Conservation (phyloP, 2,888 invertebrate genomes). For the Apamea anceps region DNA sequence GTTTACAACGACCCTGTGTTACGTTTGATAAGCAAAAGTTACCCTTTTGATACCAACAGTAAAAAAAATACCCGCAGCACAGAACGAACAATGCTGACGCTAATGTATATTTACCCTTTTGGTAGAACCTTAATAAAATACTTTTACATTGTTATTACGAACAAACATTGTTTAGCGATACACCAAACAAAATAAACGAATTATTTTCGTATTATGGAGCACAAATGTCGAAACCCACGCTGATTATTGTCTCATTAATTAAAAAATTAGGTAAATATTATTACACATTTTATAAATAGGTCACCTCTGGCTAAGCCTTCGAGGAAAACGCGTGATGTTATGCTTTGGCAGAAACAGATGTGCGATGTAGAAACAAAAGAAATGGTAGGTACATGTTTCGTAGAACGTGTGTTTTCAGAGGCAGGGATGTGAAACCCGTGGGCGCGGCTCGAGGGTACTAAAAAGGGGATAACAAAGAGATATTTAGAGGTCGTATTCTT, state of each 20-base stretch:
- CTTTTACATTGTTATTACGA: conserved; percentile 50
- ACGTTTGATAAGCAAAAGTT: conserved; percentile 51
- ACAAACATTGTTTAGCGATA: conserved; percentile 42
- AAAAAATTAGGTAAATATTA: conserved; percentile 4
- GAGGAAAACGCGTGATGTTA: not conserved
- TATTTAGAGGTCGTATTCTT: conserved; percentile 51
- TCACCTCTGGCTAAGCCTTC: not conserved
- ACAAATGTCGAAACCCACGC: conserved; percentile 4
- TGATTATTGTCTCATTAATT: conserved; percentile 22
- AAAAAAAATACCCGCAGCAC: conserved; percentile 34
- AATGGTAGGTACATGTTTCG: not conserved
- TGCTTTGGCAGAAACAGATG: not conserved
- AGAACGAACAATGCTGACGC: conserved; percentile 52
- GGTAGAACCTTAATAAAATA: conserved; percentile 51
- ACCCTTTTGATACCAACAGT: conserved; percentile 38
- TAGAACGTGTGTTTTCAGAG: conserved; percentile 15
- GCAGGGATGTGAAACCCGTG: conserved; percentile 9
- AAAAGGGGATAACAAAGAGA: conserved; percentile 51
- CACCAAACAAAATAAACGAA: conserved; percentile 21
- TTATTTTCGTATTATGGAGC: conserved; percentile 27
- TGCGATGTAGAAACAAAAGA: conserved; percentile 17
- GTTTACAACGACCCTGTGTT: conserved; percentile 23
- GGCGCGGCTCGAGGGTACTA: conserved; percentile 15
- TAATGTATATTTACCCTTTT: conserved; percentile 56
- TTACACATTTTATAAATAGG: not conserved